These are phyloP conservation scores for Apostichopus californicus DNA, from an alignment of 35 echinoderm and acorn worm genomes.

Conservation along the genomic window DNA sequence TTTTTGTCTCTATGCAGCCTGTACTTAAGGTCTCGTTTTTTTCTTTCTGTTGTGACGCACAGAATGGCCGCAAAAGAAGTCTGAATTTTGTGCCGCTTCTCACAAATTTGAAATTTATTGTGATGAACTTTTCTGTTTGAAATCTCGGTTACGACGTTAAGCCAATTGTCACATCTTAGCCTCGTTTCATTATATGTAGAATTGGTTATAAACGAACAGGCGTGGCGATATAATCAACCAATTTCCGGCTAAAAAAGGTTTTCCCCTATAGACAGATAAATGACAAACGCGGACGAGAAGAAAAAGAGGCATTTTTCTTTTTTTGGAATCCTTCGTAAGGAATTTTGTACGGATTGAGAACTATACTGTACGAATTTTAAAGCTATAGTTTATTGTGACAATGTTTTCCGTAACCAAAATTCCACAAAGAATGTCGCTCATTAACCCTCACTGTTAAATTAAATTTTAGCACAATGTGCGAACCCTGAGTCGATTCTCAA, in stretches of 20 bases:
- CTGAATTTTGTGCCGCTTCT: background rate
- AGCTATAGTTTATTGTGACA: background rate
- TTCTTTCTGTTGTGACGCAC: too few species aligned
- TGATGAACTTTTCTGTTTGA: background rate
- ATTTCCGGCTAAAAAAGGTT: constrained; percentile 25
- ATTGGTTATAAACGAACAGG: constrained; percentile 34
- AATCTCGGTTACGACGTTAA: constrained; percentile 3
- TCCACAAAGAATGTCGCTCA: too few species aligned
- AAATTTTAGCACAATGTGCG: too few species aligned
- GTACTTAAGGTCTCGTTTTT: too few species aligned
- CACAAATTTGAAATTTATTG: background rate
- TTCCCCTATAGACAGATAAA: too few species aligned
- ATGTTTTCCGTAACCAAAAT: too few species aligned
- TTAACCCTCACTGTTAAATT: too few species aligned
- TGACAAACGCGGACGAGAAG: too few species aligned
- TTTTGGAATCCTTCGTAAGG: background rate
- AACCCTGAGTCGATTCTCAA: too few species aligned
- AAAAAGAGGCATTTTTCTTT: too few species aligned
- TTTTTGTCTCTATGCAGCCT: too few species aligned
- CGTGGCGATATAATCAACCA: constrained; percentile 43
- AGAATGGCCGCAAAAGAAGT: too few species aligned
- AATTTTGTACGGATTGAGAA: background rate
- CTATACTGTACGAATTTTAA: background rate
- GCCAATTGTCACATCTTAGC: constrained; percentile 30
- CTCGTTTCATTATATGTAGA: constrained; percentile 22